Conservation (phyloP, 53 echinoderm and acorn worm genomes). For the Mesocentrotus franciscanus region DNA sequence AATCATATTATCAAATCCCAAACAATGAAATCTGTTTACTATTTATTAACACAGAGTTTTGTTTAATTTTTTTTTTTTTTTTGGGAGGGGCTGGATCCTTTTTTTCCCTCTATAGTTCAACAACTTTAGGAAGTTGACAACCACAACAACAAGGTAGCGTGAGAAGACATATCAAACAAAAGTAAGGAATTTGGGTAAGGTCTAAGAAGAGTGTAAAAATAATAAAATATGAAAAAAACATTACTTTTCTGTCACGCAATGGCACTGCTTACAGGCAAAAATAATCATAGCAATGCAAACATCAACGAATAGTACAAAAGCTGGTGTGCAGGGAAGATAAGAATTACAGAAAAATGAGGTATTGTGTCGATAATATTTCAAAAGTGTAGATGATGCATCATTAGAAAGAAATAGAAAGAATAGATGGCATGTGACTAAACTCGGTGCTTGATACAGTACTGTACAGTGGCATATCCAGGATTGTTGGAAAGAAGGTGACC, state of each 20-base stretch:
- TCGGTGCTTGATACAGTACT: no score
- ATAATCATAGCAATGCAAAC: not conserved
- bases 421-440: no score
- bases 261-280: not conserved
- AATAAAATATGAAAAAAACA: not conserved
- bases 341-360: not conserved
- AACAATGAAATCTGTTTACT: no score
- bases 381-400: not conserved
- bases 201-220: not conserved
- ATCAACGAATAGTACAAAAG: not conserved
- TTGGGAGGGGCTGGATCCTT: not conserved
- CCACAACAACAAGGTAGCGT: not conserved
- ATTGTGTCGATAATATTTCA: not conserved
- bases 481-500: no score
- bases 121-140: not conserved
- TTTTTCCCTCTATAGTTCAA: not conserved
- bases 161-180: conserved; percentile 10
- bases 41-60: no score
- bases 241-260: conserved; percentile 14
- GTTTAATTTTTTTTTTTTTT: not conserved
- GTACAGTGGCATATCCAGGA: no score
- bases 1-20: no score
- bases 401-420: no score
- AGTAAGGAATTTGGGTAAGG: not conserved
- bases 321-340: not conserved